Base-by-base conservation (phyloP, 2,113 vertebrate genomes). In the Chlamydotis undulata region DNA sequence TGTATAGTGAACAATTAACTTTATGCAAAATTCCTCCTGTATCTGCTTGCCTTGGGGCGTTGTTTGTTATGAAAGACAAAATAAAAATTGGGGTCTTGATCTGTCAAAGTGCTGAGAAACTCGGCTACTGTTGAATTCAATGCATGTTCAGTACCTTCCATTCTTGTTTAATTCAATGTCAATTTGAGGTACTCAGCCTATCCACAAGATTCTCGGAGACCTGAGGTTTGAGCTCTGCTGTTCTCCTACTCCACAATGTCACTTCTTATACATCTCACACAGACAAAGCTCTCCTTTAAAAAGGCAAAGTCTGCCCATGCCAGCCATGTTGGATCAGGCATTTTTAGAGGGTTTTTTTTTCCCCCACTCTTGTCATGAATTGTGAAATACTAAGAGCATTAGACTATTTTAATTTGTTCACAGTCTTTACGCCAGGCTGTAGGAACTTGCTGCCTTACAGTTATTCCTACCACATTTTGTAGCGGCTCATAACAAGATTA, bases 51-150 rank as follows among this genome's bases (percentile, higher is more conserved):
- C 37, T 43, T 74, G 78, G 37, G 60, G 68, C 90, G 83, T 89
- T 92, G 87, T 96, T 97, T 95, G 81, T 94, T 96, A 89, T 91
- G 85, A 95, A 88, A 92, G 50, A 87, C 45, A 74, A 76, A 92
- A 81, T 89, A 77, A 74, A 95, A 88, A 89, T 74, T 61, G 94
- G 92, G 83, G 67, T 92, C 93, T 96, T 77, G 89, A 91, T 94
- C 73, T 87, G 77, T 84, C 86, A 82, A 91, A 95, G 49, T 91
- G 73, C 69, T 75, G 26, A 90, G 89, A 82, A 96, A 81, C 77
- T 84, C 69, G 78, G 21, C 60, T 92, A 24, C 31, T 73, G 81
- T 65, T 90, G 80, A 90, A 90, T 82, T 92, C 80, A 69, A 35
- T 47, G 74, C n/a, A 41, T 76, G 69, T 68, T 89, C 57, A 53